phyloP scores from a whole-genome alignment of 2,888 invertebrate species.

The Scotopteryx bipunctaria region DNA sequence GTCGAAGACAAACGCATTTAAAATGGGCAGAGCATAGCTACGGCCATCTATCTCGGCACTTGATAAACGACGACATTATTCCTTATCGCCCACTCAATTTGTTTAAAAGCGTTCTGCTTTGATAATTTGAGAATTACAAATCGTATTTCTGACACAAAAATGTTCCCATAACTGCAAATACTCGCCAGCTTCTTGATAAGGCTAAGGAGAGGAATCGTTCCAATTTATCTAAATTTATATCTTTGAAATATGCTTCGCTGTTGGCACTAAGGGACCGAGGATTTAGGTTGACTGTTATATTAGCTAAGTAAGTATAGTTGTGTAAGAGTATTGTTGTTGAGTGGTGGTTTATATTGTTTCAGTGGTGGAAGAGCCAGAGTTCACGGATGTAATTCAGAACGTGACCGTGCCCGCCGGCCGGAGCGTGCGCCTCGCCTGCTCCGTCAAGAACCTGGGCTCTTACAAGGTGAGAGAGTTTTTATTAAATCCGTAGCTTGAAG shows the following conservation, averaged over 20 bases:
- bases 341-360: slow-evolving; percentile 71
- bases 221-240: slow-evolving; percentile 65
- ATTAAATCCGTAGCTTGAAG: too few species aligned
- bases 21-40: slow-evolving; percentile 82
- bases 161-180: slow-evolving; percentile 72
- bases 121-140: slow-evolving; percentile 83
- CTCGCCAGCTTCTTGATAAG: slow-evolving; percentile 63
- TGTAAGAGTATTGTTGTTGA: slow-evolving; percentile 4
- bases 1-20: slow-evolving; percentile 83
- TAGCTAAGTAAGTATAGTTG: not conserved
- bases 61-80: slow-evolving; percentile 84
- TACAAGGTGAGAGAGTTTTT: slow-evolving; percentile 87
- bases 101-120: slow-evolving; percentile 83
- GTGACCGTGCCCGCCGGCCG: slow-evolving; percentile 95
- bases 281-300: slow-evolving; percentile 16
- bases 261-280: slow-evolving; percentile 20
- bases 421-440: slow-evolving; percentile 94
- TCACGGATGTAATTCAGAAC: slow-evolving; percentile 94
- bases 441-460: slow-evolving; percentile 94
- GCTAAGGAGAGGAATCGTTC: slow-evolving; percentile 51
- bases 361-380: slow-evolving; percentile 94
- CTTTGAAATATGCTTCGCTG: slow-evolving; percentile 44
- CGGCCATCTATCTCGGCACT: slow-evolving; percentile 79
- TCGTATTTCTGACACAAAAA: slow-evolving; percentile 80
- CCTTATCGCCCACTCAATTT: slow-evolving; percentile 84